Base-by-base conservation (phyloP, 2,797 vertebrate genomes). In the Gallinago nigripennis region DNA sequence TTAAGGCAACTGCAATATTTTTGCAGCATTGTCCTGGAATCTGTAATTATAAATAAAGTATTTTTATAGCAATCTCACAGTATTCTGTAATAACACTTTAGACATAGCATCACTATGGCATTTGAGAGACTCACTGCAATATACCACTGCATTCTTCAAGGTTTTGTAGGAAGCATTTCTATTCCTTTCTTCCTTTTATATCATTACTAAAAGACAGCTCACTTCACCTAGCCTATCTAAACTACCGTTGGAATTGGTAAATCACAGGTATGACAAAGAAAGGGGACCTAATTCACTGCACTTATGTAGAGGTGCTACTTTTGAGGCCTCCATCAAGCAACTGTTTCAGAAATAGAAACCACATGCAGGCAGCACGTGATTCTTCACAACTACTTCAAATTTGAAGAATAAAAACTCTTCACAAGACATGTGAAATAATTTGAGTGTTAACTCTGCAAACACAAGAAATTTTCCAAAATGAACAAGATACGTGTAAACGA, bases 1-100 rank as follows among this genome's bases (percentile, higher is more conserved):
- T 83, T 48, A 86, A 73, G 20, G 51, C 31, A 82, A 91, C 31
- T 27, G 7, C 82, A 95, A 73, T 37, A 79, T 82, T 77, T 91
- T 82, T 88, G 51, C 65, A 86, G 28, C 33, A 50, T 63, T 90
- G 35, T 90, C 63, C 79, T 63, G 46, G 78, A 94, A 83, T 70
- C 28, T 58, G 15, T 20, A 54, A 82, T 70, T 90, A 28, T 21
- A 53, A 83, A 82, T 46, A 35, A 65, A 76, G 16, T 25, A 21
- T 31, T 84, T 91, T 60, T 35, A 45, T 9, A 84, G 33, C 39
- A 84, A 5, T 11, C 33, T 13, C 35, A 60, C 24, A n/a, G 27
- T 16, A 58, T 63, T 86, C 43, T 65, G 7, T 16, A 82, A n/a
- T 23, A 90, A 86, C 15, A 28, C 6, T 43, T 66, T 2, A n/a